These are phyloP conservation scores for Montipora efflorescens DNA, from an alignment of 64 coral and sea anemone genomes.

Conservation along the genomic window DNA sequence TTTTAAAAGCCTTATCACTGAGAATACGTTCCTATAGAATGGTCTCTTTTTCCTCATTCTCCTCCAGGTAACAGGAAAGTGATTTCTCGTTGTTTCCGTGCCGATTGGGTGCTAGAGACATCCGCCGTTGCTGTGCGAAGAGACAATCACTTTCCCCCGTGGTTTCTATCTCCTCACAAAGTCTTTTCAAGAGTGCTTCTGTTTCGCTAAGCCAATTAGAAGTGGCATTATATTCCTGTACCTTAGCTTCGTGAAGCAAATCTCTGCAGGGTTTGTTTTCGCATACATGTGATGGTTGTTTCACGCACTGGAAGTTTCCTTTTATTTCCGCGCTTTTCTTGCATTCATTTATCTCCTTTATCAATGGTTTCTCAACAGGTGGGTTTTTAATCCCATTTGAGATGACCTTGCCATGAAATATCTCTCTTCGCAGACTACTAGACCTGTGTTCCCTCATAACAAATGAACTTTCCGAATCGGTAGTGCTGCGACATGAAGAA, in stretches of 20 bases:
- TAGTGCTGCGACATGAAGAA: not conserved
- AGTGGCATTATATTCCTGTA: not conserved
- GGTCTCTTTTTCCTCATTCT: constrained; percentile 1
- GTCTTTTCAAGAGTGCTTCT: constrained; percentile 41
- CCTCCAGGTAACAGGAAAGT: not conserved
- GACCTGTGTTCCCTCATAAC: not conserved
- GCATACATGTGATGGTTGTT: not conserved
- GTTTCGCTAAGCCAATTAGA: constrained; percentile 22
- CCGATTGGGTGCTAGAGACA: not conserved
- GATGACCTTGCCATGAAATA: not conserved
- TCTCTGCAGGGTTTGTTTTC: not conserved
- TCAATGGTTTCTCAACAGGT: not conserved
- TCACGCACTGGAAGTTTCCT: not conserved
- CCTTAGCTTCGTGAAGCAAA: not conserved
- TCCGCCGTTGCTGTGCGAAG: not conserved
- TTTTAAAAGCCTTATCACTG: not conserved
- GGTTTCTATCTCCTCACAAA: constrained; percentile 4
- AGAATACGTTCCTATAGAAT: not conserved
- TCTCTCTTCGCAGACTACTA: not conserved
- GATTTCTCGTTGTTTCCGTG: not conserved
- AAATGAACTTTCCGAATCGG: not conserved
- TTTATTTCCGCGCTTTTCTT: not conserved
- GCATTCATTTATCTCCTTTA: not conserved
- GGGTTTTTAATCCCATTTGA: constrained; percentile 12
- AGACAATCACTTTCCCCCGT: not conserved